A percentile compares a stretch with the other conserved stretches of the same genome.
phyloP scores from a whole-genome alignment of 2,797 vertebrate genomes.

The Crocidura indochinensis region DNA sequence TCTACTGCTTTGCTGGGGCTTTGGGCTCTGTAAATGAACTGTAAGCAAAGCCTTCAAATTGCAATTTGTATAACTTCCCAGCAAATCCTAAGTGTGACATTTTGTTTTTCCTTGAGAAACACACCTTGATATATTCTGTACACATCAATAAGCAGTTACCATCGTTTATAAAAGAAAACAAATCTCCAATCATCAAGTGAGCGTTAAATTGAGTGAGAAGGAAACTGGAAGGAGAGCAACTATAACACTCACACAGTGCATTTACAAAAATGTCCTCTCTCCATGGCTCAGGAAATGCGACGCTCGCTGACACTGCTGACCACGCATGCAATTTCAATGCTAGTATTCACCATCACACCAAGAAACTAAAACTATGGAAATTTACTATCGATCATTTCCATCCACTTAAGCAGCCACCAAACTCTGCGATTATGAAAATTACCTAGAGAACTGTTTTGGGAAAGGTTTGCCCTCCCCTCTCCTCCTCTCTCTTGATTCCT shows the following conservation, averaged over 20 bases:
- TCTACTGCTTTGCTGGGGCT: neutral
- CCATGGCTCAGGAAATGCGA: neutral
- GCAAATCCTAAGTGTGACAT: neutral
- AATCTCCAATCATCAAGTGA: conserved; percentile 70
- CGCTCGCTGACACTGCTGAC: neutral
- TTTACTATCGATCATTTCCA: conserved; percentile 73
- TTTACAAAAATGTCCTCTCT: conserved; percentile 65
- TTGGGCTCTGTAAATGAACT: conserved; percentile 4
- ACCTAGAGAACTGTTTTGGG: conserved; percentile 82
- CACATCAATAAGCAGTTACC: conserved; percentile 26
- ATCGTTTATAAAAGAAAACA: conserved; percentile 67
- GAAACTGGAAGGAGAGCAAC: conserved; percentile 64
- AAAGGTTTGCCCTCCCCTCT: conserved; percentile 79
- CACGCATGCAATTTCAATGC: neutral
- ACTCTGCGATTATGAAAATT: conserved; percentile 80
- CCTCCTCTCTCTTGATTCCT: conserved; percentile 87
- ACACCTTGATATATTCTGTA: conserved; percentile 9
- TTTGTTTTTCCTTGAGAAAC: neutral
- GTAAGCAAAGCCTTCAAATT: neutral
- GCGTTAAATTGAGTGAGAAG: conserved; percentile 80
- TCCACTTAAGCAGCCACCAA: conserved; percentile 65
- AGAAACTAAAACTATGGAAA: conserved; percentile 70
- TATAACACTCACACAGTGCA: conserved; percentile 21
- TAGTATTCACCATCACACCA: conserved; percentile 32
- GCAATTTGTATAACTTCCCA: neutral